phyloP scores from a whole-genome alignment of 1,140 invertebrate genomes.

The Schlechtendalia chinensis region DNA sequence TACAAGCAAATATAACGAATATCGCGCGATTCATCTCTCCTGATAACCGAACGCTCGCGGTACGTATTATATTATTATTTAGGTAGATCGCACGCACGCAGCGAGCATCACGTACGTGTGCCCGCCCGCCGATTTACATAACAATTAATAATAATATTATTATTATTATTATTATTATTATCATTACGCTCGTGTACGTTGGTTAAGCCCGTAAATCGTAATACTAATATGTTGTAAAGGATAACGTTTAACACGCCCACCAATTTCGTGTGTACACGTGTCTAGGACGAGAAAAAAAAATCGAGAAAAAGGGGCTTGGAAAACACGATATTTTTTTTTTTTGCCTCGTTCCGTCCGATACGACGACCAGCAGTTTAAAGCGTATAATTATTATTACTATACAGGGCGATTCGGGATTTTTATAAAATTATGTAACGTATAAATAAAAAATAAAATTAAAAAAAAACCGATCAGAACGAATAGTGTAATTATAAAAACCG shows the following conservation, averaged over 20 bases:
- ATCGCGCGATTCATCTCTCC: not conserved
- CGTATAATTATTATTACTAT: no score
- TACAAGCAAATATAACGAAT: not conserved
- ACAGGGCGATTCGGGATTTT: no score
- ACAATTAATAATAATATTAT: constrained; percentile 22
- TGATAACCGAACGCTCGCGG: no score
- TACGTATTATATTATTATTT: no score
- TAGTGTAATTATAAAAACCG: no score
- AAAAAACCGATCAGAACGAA: no score
- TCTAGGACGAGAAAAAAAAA: not conserved
- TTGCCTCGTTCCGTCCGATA: no score
- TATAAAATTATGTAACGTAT: no score
- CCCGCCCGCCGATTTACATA: constrained; percentile 34
- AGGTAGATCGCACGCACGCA: no score
- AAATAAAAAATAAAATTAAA: no score
- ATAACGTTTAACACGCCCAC: constrained; percentile 25
- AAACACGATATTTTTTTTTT: constrained; percentile 13
- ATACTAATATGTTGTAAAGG: constrained; percentile 13
- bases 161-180: not conserved
- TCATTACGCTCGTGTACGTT: not conserved
- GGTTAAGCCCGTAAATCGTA: not conserved
- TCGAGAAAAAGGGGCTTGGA: constrained; percentile 5
- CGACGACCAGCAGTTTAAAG: no score
- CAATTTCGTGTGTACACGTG: constrained; percentile 21
- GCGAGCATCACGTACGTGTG: no score